Conservation (phyloP, 2,888 invertebrate species). For the Spatulosminthurus flaviceps region DNA sequence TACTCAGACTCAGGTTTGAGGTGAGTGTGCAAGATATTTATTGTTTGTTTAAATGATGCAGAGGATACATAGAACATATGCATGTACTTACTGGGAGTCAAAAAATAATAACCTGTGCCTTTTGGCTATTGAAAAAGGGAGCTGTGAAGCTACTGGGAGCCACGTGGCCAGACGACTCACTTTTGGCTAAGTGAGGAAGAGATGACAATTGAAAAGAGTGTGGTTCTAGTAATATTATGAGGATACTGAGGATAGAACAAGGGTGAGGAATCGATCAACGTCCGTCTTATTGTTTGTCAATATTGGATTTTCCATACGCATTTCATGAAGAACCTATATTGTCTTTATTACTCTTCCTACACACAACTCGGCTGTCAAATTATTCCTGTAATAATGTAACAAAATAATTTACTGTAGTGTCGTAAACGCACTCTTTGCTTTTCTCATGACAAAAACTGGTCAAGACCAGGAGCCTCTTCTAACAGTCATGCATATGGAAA, state of each 20-base stretch:
- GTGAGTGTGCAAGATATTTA: too few relatives aligned
- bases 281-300: slow-evolving; percentile 31
- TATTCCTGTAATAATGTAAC: slow-evolving; percentile 15
- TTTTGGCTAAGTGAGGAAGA: not conserved
- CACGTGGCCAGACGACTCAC: not conserved
- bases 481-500: too few relatives aligned
- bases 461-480: too few relatives aligned
- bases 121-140: not conserved
- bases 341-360: not conserved
- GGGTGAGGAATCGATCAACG: slow-evolving; percentile 29
- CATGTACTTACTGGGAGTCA: too few relatives aligned
- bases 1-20: too few relatives aligned
- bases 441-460: too few relatives aligned
- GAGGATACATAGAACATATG: not conserved
- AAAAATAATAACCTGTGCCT: not conserved
- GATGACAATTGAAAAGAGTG: not conserved
- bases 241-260: not conserved
- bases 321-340: not conserved
- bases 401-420: slow-evolving; percentile 21
- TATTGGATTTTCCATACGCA: slow-evolving; percentile 33
- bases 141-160: not conserved
- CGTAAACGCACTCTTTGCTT: too few relatives aligned
- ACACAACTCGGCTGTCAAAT: slow-evolving; percentile 38
- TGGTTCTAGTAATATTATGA: too few relatives aligned
- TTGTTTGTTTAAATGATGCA: not conserved